Conservation (phyloP, 1,140 invertebrate species). For the Pemphigus obesinymphae region DNA sequence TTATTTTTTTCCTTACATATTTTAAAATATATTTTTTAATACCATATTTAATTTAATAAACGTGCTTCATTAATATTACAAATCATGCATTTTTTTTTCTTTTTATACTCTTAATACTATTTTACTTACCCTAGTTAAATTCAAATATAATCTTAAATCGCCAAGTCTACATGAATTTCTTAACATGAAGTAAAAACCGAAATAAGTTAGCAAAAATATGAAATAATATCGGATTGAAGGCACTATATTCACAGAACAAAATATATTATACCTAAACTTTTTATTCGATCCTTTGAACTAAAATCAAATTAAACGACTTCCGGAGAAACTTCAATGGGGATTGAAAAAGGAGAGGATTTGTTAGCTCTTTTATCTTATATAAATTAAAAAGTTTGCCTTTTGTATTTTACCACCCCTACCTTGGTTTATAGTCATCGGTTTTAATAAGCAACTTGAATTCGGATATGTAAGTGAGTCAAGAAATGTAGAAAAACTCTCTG, state of each 20-base stretch:
- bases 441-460: not conserved
- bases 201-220: not conserved
- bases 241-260: not conserved
- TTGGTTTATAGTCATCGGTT: not conserved
- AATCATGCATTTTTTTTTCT: too few species aligned
- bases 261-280: not conserved
- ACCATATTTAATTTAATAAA: too few species aligned
- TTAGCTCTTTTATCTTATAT: not conserved
- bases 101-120: not conserved
- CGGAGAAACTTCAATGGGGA: not conserved
- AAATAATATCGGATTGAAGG: not conserved
- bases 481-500: not conserved
- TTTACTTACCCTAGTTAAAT: not conserved
- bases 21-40: too few species aligned
- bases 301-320: conserved; percentile 5
- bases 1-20: too few species aligned
- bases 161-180: not conserved
- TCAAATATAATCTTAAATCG: not conserved
- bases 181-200: not conserved
- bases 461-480: not conserved
- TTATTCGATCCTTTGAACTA: not conserved
- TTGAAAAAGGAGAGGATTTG: not conserved
- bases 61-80: too few species aligned
- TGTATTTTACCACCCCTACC: not conserved
- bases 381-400: not conserved